A percentile compares a stretch with the other conserved stretches of the same genome.
These are phyloP conservation scores for Drosophila elegans DNA, from an alignment of 1,140 invertebrate species.

Conservation along the genomic window DNA sequence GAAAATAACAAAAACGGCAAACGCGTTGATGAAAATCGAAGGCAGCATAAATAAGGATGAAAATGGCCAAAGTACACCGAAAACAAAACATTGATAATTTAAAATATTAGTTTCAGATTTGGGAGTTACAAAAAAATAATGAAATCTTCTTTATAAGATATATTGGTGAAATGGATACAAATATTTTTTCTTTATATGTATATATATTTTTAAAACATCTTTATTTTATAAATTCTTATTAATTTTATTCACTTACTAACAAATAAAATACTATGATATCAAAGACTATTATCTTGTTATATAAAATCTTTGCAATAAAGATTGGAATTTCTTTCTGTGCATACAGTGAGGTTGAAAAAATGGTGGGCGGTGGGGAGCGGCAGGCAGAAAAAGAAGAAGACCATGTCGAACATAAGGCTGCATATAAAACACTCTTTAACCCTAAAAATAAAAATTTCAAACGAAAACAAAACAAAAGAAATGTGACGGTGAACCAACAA, in stretches of 20 bases:
- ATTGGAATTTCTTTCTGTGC: constrained; percentile 1
- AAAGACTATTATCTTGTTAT: no score
- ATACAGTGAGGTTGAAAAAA: background rate
- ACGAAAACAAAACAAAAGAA: constrained; percentile 43
- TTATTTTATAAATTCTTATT: background rate
- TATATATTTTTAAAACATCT: background rate
- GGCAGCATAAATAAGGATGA: constrained; percentile 34
- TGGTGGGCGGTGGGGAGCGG: constrained; percentile 16
- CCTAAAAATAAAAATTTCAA: constrained; percentile 47
- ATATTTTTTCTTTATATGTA: no score
- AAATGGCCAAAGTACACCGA: constrained; percentile 21
- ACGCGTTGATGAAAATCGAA: constrained; percentile 44
- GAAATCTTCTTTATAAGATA: no score
- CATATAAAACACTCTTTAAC: constrained; percentile 32
- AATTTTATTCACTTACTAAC: no score
- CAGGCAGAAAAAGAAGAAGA: constrained; percentile 43
- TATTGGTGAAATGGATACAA: no score
- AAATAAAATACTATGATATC: no score
- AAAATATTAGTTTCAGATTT: no score
- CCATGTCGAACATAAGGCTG: constrained; percentile 17
- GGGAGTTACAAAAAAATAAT: no score
- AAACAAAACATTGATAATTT: background rate
- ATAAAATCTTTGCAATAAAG: no score
- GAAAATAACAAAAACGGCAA: constrained; percentile 78
- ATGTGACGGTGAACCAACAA: constrained; percentile 15